Evolutionary conservation across 2,113 vertebrate genomes (phyloP).

Genomic region (Meleagris gallopavo): DNA sequence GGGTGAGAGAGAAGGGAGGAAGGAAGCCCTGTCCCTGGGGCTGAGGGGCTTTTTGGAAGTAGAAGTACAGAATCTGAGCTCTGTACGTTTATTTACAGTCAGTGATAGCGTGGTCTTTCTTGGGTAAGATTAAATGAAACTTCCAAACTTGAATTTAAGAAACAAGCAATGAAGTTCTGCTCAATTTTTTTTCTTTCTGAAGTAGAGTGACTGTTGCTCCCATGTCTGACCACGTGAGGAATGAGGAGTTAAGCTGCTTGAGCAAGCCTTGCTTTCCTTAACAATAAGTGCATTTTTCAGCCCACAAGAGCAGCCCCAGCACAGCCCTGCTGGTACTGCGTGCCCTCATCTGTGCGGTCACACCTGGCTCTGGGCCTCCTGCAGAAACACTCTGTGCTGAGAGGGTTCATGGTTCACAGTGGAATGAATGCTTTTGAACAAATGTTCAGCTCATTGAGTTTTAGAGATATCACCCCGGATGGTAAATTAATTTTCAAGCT

Average conservation of each 20-base stretch:
- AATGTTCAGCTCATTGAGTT: fast-evolving
- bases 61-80: background rate
- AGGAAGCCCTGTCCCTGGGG: background rate
- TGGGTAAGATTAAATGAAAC: background rate
- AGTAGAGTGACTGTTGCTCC: background rate
- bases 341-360: background rate
- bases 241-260: background rate
- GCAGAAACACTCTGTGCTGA: background rate
- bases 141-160: background rate
- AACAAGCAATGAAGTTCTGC: background rate
- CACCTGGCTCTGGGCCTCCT: background rate
- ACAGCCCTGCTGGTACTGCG: background rate
- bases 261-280: background rate
- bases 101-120: background rate
- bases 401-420: background rate
- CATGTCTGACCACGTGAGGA: background rate
- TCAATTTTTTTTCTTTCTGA: background rate
- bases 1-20: background rate
- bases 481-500: background rate
- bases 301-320: background rate
- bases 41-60: background rate
- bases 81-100: background rate
- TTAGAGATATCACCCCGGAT: background rate
- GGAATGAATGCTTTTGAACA: background rate
- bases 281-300: background rate